These are phyloP conservation scores for Meleagris gallopavo DNA, from an alignment of 2,113 vertebrate genomes.

Conservation along the genomic window DNA sequence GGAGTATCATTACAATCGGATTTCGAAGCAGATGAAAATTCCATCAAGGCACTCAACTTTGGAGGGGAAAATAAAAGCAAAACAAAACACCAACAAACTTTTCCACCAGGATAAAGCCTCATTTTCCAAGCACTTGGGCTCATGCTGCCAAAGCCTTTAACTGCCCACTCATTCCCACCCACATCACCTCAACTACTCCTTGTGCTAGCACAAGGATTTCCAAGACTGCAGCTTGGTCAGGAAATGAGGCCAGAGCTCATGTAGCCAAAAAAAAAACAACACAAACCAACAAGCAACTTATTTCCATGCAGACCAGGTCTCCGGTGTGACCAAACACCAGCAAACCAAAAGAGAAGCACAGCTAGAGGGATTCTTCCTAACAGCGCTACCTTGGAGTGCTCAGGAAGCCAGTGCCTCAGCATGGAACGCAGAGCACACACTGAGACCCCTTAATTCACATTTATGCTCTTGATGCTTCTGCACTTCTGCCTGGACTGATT, in stretches of 20 bases:
- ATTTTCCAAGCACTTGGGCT: background rate
- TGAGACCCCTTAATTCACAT: constrained; percentile 54
- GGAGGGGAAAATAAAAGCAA: background rate
- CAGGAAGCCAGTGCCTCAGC: constrained; percentile 11
- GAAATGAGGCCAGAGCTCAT: constrained; percentile 5
- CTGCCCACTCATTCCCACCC: background rate
- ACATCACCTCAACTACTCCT: background rate
- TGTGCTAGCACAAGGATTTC: background rate
- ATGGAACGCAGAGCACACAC: background rate
- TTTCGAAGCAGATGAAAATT: background rate
- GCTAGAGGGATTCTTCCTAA: constrained; percentile 14
- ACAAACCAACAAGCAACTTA: background rate
- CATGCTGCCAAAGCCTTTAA: background rate
- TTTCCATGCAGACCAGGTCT: constrained; percentile 3
- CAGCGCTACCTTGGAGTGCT: background rate
- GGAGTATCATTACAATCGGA: background rate
- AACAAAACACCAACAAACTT: background rate
- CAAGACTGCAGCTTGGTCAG: background rate
- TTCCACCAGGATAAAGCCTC: background rate
- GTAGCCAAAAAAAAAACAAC: background rate
- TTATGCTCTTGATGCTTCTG: constrained; percentile 52
- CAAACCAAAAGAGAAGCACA: background rate
- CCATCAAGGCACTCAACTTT: background rate
- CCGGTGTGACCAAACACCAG: background rate
- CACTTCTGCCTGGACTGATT: constrained; percentile 63